phyloP scores from a whole-genome alignment of 2,888 invertebrate species.

The Philaethria dido region DNA sequence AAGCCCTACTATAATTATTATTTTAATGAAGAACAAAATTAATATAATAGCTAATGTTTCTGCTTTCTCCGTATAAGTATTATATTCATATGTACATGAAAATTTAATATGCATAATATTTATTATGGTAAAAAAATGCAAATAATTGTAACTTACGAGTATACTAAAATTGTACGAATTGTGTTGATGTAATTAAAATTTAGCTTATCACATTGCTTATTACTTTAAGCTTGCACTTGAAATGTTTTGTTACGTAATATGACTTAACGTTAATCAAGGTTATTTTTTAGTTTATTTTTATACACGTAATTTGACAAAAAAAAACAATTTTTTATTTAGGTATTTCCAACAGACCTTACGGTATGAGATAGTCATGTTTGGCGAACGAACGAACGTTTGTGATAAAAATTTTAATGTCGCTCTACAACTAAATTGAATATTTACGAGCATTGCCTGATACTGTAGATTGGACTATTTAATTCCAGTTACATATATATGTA shows the following conservation, averaged over 20 bases:
- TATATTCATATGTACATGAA: too few species aligned
- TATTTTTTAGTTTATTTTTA: background rate
- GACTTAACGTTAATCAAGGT: constrained; percentile 3
- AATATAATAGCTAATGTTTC: too few species aligned
- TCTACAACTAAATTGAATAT: constrained; percentile 12
- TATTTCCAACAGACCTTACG: background rate
- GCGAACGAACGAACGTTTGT: too few species aligned
- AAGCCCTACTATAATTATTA: background rate
- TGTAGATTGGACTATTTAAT: background rate
- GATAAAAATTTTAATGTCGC: constrained; percentile 15
- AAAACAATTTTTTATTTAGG: background rate
- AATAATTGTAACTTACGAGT: background rate
- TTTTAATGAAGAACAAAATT: background rate
- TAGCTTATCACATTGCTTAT: background rate
- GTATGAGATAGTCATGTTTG: constrained; percentile 2
- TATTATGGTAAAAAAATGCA: background rate
- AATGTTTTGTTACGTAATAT: background rate
- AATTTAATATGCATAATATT: too few species aligned
- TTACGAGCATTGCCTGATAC: constrained; percentile 15
- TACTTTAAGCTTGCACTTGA: background rate
- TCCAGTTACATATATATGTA: constrained; percentile 5
- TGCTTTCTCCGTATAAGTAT: too few species aligned
- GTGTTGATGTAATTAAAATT: background rate
- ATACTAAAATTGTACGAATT: background rate
- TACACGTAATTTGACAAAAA: background rate